Evolutionary conservation across 2,113 vertebrate genomes (phyloP).

Genomic region (Chaenocephalus aceratus): DNA sequence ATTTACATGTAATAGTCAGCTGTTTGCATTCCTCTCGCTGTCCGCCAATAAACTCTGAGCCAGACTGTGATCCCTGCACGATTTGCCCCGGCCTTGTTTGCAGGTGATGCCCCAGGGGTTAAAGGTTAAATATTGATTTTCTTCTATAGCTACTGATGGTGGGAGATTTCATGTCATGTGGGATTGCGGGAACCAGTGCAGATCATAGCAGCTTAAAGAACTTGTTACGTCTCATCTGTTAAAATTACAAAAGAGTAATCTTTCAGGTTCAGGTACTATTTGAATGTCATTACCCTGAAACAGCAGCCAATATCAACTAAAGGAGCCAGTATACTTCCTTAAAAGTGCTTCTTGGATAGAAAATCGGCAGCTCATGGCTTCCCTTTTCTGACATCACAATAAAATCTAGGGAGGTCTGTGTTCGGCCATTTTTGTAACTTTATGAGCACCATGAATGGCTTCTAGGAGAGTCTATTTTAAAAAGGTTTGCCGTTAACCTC

Average conservation of each 20-base stretch:
- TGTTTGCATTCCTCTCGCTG: constrained; percentile 10
- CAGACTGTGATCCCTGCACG: neutral
- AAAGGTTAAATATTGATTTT: constrained; percentile 33
- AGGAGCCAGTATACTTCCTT: neutral
- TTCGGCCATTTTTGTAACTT: neutral
- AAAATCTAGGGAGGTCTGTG: neutral
- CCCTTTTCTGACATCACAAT: too few species aligned
- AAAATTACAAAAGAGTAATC: neutral
- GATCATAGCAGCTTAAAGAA: neutral
- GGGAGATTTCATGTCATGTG: neutral
- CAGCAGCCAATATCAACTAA: too few species aligned
- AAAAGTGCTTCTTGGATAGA: neutral
- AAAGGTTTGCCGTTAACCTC: neutral
- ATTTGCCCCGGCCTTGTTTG: constrained; percentile 29
- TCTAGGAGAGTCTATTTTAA: neutral
- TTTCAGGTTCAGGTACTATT: too few species aligned
- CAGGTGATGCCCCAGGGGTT: constrained; percentile 21
- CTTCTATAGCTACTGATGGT: constrained; percentile 2
- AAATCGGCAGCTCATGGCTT: too few species aligned
- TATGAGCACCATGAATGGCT: neutral
- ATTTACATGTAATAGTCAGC: neutral
- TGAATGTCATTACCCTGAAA: too few species aligned
- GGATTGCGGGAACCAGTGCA: neutral
- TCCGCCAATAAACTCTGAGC: constrained; percentile 14
- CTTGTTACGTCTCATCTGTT: neutral